These are phyloP conservation scores for Tetanocera ferruginea DNA, from an alignment of 2,888 invertebrate genomes.

Conservation along the genomic window DNA sequence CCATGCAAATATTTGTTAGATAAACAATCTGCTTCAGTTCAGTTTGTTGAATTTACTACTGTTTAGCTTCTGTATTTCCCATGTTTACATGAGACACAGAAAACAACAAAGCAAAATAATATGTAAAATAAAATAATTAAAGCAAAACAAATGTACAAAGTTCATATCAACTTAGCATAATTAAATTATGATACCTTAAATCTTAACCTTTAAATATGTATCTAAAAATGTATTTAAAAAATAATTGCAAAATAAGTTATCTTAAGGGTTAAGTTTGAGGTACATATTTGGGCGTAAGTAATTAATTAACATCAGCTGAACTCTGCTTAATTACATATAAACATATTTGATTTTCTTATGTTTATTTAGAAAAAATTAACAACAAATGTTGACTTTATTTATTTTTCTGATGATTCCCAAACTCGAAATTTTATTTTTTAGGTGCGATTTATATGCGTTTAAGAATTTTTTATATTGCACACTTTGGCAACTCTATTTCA, in stretches of 20 bases:
- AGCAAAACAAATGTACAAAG: not conserved
- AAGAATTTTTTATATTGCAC: not conserved
- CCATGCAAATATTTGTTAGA: slow-evolving; percentile 48
- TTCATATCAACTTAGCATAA: not conserved
- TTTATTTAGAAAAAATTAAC: too few relatives aligned
- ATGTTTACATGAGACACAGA: slow-evolving; percentile 19
- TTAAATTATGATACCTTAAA: not conserved
- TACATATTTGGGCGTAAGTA: too few relatives aligned
- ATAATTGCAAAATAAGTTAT: not conserved
- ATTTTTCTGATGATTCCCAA: not conserved
- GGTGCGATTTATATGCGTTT: too few relatives aligned
- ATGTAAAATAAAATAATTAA: not conserved
- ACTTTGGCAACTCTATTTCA: slow-evolving; percentile 35
- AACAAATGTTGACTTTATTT: not conserved
- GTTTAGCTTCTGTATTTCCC: slow-evolving; percentile 41
- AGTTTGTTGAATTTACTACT: slow-evolving; percentile 39
- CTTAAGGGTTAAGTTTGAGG: too few relatives aligned
- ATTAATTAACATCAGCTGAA: too few relatives aligned
- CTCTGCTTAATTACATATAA: too few relatives aligned
- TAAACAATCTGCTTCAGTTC: slow-evolving; percentile 41
- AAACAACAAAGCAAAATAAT: slow-evolving; percentile 9
- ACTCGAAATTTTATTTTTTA: too few relatives aligned
- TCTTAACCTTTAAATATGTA: not conserved
- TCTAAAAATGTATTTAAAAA: not conserved
- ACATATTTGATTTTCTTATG: too few relatives aligned